These are phyloP conservation scores for Chaetodon trifasciatus DNA, from an alignment of 2,797 vertebrate species.

Conservation along the genomic window DNA sequence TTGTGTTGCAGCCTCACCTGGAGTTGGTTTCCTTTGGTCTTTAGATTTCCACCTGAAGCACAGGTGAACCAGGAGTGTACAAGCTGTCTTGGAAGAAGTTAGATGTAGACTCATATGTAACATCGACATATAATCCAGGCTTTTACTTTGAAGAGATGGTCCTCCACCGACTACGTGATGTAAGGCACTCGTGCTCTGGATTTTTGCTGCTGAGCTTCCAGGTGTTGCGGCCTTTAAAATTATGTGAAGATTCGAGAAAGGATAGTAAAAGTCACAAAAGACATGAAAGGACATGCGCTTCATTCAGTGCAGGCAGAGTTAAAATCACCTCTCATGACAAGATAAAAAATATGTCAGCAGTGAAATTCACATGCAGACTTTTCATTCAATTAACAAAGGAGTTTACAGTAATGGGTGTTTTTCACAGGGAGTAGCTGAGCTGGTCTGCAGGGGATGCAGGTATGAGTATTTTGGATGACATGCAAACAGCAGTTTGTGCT, in stretches of 20 bases:
- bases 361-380: neutral
- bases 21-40: neutral
- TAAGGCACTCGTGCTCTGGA: slow-evolving; percentile 21
- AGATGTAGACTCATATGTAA: neutral
- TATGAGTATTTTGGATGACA: neutral
- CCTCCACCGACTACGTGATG: slow-evolving; percentile 21
- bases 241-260: slow-evolving; percentile 5
- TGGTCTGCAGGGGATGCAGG: neutral
- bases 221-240: slow-evolving; percentile 21
- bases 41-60: neutral
- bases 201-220: slow-evolving; percentile 3
- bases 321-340: neutral
- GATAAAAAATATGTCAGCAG: neutral
- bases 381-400: neutral
- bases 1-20: neutral
- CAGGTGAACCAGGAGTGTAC: neutral
- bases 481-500: neutral
- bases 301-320: neutral
- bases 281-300: neutral
- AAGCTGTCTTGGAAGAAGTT: neutral
- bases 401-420: neutral
- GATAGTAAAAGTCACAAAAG: slow-evolving; percentile 5
- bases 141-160: slow-evolving; percentile 32
- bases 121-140: neutral
- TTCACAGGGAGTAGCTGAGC: neutral